Percentiles rank a stretch among this genome's conserved stretches.
These are phyloP conservation scores for Ectemnius cavifrons DNA, from an alignment of 2,888 invertebrate genomes.

Conservation along the genomic window DNA sequence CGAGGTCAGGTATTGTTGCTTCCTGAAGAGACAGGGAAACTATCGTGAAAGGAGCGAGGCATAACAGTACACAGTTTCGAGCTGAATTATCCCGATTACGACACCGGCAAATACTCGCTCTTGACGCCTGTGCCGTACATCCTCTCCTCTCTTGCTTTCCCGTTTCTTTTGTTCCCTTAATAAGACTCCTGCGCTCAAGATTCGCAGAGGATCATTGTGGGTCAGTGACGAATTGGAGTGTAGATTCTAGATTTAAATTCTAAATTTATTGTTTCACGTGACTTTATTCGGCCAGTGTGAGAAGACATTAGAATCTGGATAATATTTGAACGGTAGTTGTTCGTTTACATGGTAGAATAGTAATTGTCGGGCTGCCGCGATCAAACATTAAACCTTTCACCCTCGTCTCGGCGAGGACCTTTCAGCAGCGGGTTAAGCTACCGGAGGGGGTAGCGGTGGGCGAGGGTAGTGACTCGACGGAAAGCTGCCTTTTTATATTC, in stretches of 20 bases:
- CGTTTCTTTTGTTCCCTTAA: constrained; percentile 1
- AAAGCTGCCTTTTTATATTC: constrained; percentile 47
- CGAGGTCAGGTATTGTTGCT: constrained; percentile 64
- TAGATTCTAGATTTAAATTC: too few species aligned
- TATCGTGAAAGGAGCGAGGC: constrained; percentile 50
- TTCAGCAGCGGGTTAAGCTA: constrained; percentile 34
- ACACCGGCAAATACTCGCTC: constrained; percentile 26
- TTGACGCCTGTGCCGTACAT: constrained; percentile 3
- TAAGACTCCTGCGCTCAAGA: neutral
- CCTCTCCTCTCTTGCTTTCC: constrained; percentile 1
- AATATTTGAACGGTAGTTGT: too few species aligned
- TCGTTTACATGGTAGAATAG: too few species aligned
- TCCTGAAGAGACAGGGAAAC: constrained; percentile 57
- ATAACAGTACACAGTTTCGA: constrained; percentile 45
- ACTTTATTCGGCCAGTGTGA: too few species aligned
- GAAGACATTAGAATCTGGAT: too few species aligned
- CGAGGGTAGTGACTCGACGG: constrained; percentile 59
- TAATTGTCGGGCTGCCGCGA: too few species aligned
- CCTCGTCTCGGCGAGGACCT: constrained; percentile 4
- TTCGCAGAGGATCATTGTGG: constrained; percentile 5
- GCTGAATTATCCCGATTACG: constrained; percentile 46
- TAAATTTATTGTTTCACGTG: too few species aligned
- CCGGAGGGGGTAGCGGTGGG: constrained; percentile 7
- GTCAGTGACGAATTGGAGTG: neutral
- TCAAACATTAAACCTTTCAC: too few species aligned